Evolutionary conservation across 2,113 vertebrate species (phyloP), one percentile per base, ranked within the genome.

Genomic region (Electrona antarctica): DNA sequence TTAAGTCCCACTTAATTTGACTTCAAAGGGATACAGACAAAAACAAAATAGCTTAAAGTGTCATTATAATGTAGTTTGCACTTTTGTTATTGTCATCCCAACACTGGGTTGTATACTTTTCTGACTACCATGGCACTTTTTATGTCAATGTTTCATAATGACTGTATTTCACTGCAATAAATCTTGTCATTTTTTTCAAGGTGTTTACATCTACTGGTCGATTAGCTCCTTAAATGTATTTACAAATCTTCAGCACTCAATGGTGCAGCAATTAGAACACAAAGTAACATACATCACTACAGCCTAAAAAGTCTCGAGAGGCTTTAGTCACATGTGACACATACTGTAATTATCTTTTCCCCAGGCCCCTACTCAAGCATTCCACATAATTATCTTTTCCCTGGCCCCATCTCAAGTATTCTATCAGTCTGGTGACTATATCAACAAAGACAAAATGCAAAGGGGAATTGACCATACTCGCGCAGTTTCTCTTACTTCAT

Each of bases 121-220:
- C 28, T 21, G 54, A 69, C 66, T 29, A 54, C 54, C 69, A 29
- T 45, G 74, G 80, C 81, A 78, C 76, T 86, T 89, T 85, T 79
- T 66, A 69, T 54, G 62, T 62, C 56, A 85, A 85, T 74, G 77
- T 85, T 78, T 85, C 56, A 70, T 69, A 63, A 59, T 28, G 64
- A 78, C 58, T 76, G 79, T 66, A 76, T 52, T 78, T 69, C 64
- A 76, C 64, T 67, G 87, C 85, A 90, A 90, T 90, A 88, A 90
- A 90, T 78, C 49, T 45, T 28, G 41, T 62, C 80, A 81, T 80
- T 52, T 61, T 21, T 59, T 56, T 8, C 13, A 11, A 9, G 50
- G 58, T 50, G 64, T 71, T 45, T 46, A 3, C 1, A 1, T 3
- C 41, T 46, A 67, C 45, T 50, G 57, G 21, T 54, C 0, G 3